phyloP scores from a whole-genome alignment of 1,140 invertebrate genomes.

The Coenobita brevimanus region DNA sequence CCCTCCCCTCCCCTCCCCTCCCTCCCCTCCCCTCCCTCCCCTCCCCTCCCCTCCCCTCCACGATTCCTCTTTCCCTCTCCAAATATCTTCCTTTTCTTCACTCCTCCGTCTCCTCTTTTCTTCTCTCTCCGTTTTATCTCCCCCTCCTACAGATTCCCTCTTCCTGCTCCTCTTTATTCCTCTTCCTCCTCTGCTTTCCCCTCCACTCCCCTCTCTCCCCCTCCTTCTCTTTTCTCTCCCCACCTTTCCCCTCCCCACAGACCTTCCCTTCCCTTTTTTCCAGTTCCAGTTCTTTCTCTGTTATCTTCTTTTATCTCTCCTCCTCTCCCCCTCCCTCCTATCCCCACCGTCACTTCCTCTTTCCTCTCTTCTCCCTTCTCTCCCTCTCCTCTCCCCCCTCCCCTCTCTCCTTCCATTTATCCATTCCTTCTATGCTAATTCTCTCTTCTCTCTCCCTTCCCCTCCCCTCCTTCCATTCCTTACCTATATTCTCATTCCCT shows the following conservation, averaged over 20 bases:
- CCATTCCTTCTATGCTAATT: neutral
- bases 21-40: neutral
- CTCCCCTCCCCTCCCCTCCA: neutral
- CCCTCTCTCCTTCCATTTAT: neutral
- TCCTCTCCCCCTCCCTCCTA: neutral
- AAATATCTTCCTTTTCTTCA: neutral
- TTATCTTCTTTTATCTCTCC: neutral
- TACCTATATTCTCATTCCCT: neutral
- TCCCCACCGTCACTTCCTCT: neutral
- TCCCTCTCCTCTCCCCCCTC: neutral
- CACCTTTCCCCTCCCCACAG: neutral
- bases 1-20: neutral
- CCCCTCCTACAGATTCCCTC: neutral
- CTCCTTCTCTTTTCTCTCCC: neutral
- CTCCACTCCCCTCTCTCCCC: neutral
- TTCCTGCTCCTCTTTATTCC: neutral
- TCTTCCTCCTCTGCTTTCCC: neutral
- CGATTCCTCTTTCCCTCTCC: neutral
- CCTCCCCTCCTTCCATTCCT: neutral
- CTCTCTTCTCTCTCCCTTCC: neutral
- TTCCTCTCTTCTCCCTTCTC: neutral
- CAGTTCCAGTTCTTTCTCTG: neutral
- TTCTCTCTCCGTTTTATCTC: neutral
- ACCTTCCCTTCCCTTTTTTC: neutral
- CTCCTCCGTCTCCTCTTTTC: neutral